phyloP scores from a whole-genome alignment of 1,140 invertebrate species.

The Drosophila arizonae region DNA sequence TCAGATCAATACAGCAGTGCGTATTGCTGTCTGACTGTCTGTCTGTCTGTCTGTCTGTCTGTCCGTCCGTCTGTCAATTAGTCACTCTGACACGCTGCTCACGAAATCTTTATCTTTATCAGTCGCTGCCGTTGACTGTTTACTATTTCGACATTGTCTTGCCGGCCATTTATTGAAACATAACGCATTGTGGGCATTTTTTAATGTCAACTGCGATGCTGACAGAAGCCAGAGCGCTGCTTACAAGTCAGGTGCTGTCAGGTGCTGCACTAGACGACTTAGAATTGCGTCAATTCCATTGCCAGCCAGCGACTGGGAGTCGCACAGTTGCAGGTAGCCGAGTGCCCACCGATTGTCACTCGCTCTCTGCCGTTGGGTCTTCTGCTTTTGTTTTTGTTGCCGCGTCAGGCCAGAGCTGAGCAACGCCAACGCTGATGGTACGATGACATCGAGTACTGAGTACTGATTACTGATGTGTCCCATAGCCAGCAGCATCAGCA shows the following conservation, averaged over 20 bases:
- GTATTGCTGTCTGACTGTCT: background rate
- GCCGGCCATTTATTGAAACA: constrained; percentile 71
- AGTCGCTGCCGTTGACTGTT: constrained; percentile 47
- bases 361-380: constrained; percentile 4
- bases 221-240: constrained; percentile 20
- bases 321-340: constrained; percentile 77
- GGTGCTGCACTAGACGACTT: constrained; percentile 9
- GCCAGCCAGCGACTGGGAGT: constrained; percentile 43
- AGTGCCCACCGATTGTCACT: constrained; percentile 63
- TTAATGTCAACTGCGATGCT: constrained; percentile 64
- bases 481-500: constrained; percentile 3
- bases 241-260: constrained; percentile 7
- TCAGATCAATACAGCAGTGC: constrained; percentile 60
- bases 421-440: constrained; percentile 50
- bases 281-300: background rate
- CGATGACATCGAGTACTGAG: constrained; percentile 37
- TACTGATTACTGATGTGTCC: constrained; percentile 53
- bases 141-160: constrained; percentile 67
- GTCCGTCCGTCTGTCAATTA: constrained; percentile 55
- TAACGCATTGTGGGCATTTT: constrained; percentile 71
- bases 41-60: constrained; percentile 16
- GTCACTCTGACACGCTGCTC: constrained; percentile 56
- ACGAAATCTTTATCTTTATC: constrained; percentile 56
- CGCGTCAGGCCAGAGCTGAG: constrained; percentile 24
- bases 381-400: constrained; percentile 12